These are phyloP conservation scores for Drosophila seguyi DNA, from an alignment of 1,140 invertebrate species.

Conservation along the genomic window DNA sequence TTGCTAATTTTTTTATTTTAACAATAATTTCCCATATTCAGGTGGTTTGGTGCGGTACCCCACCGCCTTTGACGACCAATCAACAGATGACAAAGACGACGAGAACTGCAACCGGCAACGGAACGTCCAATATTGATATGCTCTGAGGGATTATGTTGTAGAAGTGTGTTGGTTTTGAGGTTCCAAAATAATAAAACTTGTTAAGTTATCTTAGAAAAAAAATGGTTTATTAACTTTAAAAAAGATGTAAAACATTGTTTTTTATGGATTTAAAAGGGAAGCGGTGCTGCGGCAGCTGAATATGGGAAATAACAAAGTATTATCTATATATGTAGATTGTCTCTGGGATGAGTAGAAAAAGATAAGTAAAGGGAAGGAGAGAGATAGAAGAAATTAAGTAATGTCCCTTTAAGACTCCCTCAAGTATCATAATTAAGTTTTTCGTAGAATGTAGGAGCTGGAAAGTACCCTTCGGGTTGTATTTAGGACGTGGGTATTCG, in stretches of 20 bases:
- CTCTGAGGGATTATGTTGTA: constrained; percentile 56
- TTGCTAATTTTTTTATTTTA: not conserved
- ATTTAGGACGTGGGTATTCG: no score
- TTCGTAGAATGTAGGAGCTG: no score
- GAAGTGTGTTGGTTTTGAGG: not conserved
- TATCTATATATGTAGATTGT: no score
- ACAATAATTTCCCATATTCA: not conserved
- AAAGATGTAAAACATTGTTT: not conserved
- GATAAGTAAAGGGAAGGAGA: no score
- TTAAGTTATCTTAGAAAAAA: not conserved
- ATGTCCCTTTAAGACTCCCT: no score
- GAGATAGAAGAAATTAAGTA: no score
- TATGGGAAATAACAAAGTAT: no score
- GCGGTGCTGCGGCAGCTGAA: no score
- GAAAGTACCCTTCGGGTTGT: no score
- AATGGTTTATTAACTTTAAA: not conserved
- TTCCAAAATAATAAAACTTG: not conserved
- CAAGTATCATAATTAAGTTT: no score
- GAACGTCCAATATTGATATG: constrained; percentile 82
- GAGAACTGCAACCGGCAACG: constrained; percentile 80
- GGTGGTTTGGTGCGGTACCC: constrained; percentile 83
- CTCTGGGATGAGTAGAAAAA: no score
- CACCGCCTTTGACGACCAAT: constrained; percentile 71
- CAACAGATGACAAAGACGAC: constrained; percentile 83
- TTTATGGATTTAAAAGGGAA: not conserved